Evolutionary conservation across 2,113 vertebrate genomes (phyloP).

Genomic region (Sapayoa aenigma): DNA sequence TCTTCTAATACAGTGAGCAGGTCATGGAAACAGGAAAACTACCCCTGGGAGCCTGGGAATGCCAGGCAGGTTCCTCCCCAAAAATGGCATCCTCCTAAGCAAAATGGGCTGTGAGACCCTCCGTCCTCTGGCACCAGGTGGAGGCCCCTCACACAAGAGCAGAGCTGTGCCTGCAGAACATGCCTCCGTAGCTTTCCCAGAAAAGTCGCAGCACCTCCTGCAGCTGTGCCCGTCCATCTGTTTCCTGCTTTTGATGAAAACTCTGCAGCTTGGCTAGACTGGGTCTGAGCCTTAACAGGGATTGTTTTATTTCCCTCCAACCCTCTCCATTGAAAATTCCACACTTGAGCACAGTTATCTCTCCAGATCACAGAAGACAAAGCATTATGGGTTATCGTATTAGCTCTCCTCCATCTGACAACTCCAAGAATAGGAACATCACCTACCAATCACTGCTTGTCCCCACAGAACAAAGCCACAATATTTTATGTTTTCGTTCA

Average conservation of each 20-base stretch:
- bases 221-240: not conserved
- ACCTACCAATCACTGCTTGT: not conserved
- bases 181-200: not conserved
- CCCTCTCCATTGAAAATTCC: not conserved
- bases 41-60: not conserved
- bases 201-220: not conserved
- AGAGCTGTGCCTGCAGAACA: not conserved
- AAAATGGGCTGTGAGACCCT: not conserved
- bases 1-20: not conserved
- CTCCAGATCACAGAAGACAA: not conserved
- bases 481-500: not conserved
- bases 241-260: constrained; percentile 36
- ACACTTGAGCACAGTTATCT: not conserved
- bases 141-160: not conserved
- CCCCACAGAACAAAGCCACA: not conserved
- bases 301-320: not conserved
- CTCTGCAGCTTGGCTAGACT: not conserved
- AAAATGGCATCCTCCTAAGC: not conserved
- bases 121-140: rapidly evolving
- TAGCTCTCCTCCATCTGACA: not conserved
- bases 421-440: not conserved
- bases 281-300: not conserved
- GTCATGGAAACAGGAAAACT: not conserved
- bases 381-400: not conserved
- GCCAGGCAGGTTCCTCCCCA: not conserved